phyloP scores from a whole-genome alignment of 2,113 vertebrate genomes.

The Anas platyrhynchos region DNA sequence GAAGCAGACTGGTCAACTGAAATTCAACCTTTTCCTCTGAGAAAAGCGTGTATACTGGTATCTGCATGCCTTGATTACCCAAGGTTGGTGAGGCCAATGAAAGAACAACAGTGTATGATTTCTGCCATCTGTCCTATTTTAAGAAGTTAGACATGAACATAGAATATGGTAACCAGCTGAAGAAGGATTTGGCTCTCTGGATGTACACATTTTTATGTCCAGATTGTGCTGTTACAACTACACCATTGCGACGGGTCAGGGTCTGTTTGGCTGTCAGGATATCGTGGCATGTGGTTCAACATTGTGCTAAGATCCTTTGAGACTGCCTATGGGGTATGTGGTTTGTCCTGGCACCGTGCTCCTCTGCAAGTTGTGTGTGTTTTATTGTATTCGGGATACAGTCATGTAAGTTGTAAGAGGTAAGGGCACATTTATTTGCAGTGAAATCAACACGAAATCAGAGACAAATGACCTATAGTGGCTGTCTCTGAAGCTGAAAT shows the following conservation, averaged over 20 bases:
- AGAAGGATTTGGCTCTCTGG: not conserved
- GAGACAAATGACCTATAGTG: not conserved
- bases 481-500: not conserved
- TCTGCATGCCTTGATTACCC: conserved; percentile 31
- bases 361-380: not conserved
- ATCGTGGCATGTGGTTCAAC: fast-evolving
- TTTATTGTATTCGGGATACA: not conserved
- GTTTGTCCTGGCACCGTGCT: not conserved
- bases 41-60: conserved; percentile 1
- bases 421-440: not conserved
- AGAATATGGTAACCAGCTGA: conserved; percentile 37
- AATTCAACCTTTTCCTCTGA: conserved; percentile 39
- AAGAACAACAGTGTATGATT: conserved; percentile 30
- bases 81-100: not conserved
- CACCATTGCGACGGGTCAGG: not conserved
- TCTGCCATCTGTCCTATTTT: conserved; percentile 40
- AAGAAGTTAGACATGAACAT: not conserved
- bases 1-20: conserved; percentile 13
- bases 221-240: not conserved
- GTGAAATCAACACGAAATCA: not conserved
- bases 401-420: not conserved
- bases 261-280: not conserved
- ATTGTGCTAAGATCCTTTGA: not conserved
- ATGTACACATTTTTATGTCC: not conserved
- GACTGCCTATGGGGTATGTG: not conserved